Evolutionary conservation across 2,888 invertebrate genomes (phyloP), one percentile per base, ranked within the genome.

Genomic region (Oscheius sp.): DNA sequence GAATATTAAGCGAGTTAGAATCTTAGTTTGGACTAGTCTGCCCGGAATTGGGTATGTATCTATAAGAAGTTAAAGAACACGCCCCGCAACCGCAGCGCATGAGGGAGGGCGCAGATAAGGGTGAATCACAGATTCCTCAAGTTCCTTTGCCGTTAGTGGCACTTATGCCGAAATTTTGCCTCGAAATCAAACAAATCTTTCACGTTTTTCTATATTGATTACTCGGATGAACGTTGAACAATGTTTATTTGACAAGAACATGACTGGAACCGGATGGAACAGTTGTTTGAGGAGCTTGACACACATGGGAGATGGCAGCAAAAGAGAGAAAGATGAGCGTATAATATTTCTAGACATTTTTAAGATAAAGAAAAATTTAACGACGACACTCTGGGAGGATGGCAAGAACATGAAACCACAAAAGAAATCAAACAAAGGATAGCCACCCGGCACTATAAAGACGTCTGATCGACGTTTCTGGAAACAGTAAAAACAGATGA

Each of bases 261-360:
- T n/a, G n/a, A n/a, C n/a, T n/a, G n/a, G 20, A 54, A 30, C 54
- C 32, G 54, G 54, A 54, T 33, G 9, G 12, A 54, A n/a, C 6
- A 32, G 6, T 20, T 22, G 2, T 47, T 47, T 47, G 47, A 32
- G 14, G 36, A 54, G 32, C 36, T 54, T 32, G 32, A 54, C 54
- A 54, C 54, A 59, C 26, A 38, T n/a, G n/a, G n/a, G n/a, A n/a
- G 36, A 56, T 59, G 59, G 59, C 59, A 59, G 44, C 44, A 28
- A 36, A 30, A 44, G 22, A 56, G 44, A 41, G 26, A 20, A 44
- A 44, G n/a, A 26, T 59, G 59, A 59, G 44, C 54, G 36, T 14
- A 30, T 8, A 12, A n/a, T n/a, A 20, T 44, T 59, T 59, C 44
- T 44, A 33, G 20, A 59, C 12, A 36, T 41, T 41, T 57, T 5